phyloP scores from a whole-genome alignment of 2,888 invertebrate species.

The Aquatica leii region DNA sequence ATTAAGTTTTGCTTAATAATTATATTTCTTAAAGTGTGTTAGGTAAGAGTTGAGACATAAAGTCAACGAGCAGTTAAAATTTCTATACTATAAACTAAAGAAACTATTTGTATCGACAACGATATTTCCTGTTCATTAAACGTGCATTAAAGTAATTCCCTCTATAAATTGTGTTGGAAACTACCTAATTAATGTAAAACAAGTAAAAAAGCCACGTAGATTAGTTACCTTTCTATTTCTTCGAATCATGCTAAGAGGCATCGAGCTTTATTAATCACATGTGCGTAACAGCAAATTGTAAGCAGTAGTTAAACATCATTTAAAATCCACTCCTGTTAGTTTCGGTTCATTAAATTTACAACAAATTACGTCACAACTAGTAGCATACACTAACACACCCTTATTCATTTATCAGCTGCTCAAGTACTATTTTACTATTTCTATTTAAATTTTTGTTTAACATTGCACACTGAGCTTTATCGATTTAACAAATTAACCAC shows the following conservation, averaged over 20 bases:
- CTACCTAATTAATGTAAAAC: not conserved
- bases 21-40: too few species aligned
- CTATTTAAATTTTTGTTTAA: not conserved
- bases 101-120: too few species aligned
- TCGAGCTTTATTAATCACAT: constrained; percentile 36
- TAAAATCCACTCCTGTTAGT: constrained; percentile 37
- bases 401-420: constrained; percentile 30
- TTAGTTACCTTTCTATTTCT: constrained; percentile 52
- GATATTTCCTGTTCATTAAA: too few species aligned
- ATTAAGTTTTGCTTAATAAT: too few species aligned
- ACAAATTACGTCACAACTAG: constrained; percentile 34
- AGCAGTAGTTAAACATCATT: constrained; percentile 29
- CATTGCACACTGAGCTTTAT: constrained; percentile 8
- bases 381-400: constrained; percentile 33
- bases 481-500: constrained; percentile 38
- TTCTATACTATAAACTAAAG: too few species aligned
- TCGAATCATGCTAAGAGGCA: constrained; percentile 48
- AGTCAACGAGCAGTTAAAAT: too few species aligned
- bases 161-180: too few species aligned
- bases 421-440: constrained; percentile 15
- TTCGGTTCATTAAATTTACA: constrained; percentile 32
- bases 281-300: constrained; percentile 34
- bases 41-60: too few species aligned
- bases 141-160: too few species aligned
- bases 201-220: too few species aligned